phyloP scores from a whole-genome alignment of 2,888 invertebrate genomes.

The Platerodrilus igneus region DNA sequence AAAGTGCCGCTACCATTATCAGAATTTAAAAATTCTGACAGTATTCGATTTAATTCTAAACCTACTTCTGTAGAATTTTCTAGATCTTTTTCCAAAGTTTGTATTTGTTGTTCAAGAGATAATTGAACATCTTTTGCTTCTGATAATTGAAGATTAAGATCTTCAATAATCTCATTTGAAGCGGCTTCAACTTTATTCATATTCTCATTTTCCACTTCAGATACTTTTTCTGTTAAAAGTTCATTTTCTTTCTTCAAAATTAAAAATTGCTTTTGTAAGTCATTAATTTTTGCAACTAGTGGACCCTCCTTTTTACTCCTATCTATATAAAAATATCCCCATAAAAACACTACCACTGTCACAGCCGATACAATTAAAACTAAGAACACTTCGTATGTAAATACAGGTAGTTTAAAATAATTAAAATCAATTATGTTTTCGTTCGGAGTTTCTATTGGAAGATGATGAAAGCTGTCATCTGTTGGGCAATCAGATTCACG shows the following conservation, averaged over 20 bases:
- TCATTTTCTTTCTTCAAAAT: constrained; percentile 61
- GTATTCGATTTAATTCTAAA: constrained; percentile 66
- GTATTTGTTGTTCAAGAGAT: constrained; percentile 63
- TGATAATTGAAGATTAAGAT: constrained; percentile 62
- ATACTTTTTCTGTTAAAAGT: constrained; percentile 55
- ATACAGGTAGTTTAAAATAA: too few relatives aligned
- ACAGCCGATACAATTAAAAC: constrained; percentile 55
- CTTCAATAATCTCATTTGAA: constrained; percentile 66
- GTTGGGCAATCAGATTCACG: too few relatives aligned
- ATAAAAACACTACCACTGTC: constrained; percentile 67
- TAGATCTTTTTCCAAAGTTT: constrained; percentile 66
- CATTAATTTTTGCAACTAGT: constrained; percentile 64
- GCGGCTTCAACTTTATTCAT: constrained; percentile 48
- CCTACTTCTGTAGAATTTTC: constrained; percentile 78
- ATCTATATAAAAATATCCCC: constrained; percentile 75
- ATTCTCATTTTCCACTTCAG: constrained; percentile 13
- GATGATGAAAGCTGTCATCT: too few relatives aligned
- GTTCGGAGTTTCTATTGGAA: too few relatives aligned
- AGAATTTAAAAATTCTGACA: constrained; percentile 61
- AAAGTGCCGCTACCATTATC: constrained; percentile 63
- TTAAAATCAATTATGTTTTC: too few relatives aligned
- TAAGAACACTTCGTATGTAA: constrained; percentile 15
- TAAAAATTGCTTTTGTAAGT: constrained; percentile 58
- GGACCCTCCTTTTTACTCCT: constrained; percentile 67
- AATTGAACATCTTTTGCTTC: constrained; percentile 48